These are phyloP conservation scores for Neomicropteryx cornuta DNA, from an alignment of 1,140 invertebrate species.

Conservation along the genomic window DNA sequence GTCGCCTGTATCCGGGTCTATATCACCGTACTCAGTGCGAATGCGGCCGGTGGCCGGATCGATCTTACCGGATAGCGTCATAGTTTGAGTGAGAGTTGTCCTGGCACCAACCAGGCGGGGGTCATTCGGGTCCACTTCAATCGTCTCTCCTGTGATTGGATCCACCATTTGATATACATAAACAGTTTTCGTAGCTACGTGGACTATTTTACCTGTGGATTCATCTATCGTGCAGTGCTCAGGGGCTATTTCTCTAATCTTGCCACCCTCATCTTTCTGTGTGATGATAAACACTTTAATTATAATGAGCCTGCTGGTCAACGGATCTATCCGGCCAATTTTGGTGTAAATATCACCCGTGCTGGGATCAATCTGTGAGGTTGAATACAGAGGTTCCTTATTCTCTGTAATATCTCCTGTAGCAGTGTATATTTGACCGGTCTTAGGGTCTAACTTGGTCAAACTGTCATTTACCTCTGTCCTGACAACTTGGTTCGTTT, in stretches of 20 bases:
- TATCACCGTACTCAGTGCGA: slow-evolving; percentile 51
- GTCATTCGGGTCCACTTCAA: slow-evolving; percentile 58
- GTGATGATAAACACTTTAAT: slow-evolving; percentile 51
- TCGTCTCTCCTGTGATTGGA: slow-evolving; percentile 54
- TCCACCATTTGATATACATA: slow-evolving; percentile 60
- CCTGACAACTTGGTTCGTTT: slow-evolving; percentile 49
- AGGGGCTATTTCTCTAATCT: slow-evolving; percentile 53
- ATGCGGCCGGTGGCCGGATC: slow-evolving; percentile 49
- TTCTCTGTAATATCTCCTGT: slow-evolving; percentile 48
- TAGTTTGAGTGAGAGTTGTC: slow-evolving; percentile 55
- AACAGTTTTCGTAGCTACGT: slow-evolving; percentile 55
- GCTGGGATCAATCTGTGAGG: slow-evolving; percentile 50
- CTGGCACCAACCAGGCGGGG: slow-evolving; percentile 52
- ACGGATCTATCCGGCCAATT: slow-evolving; percentile 48
- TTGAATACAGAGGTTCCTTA: slow-evolving; percentile 47
- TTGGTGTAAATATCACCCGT: slow-evolving; percentile 54
- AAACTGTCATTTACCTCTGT: slow-evolving; percentile 46
- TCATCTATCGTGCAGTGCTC: slow-evolving; percentile 55
- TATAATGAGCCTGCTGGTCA: slow-evolving; percentile 51
- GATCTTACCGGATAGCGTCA: slow-evolving; percentile 52
- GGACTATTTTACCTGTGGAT: slow-evolving; percentile 50
- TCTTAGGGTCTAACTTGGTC: slow-evolving; percentile 48
- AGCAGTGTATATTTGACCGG: slow-evolving; percentile 43
- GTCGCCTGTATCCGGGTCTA: slow-evolving; percentile 52
- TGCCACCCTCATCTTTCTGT: slow-evolving; percentile 49